These are phyloP conservation scores for Hestina assimilis DNA, from an alignment of 1,140 invertebrate species.

Conservation along the genomic window DNA sequence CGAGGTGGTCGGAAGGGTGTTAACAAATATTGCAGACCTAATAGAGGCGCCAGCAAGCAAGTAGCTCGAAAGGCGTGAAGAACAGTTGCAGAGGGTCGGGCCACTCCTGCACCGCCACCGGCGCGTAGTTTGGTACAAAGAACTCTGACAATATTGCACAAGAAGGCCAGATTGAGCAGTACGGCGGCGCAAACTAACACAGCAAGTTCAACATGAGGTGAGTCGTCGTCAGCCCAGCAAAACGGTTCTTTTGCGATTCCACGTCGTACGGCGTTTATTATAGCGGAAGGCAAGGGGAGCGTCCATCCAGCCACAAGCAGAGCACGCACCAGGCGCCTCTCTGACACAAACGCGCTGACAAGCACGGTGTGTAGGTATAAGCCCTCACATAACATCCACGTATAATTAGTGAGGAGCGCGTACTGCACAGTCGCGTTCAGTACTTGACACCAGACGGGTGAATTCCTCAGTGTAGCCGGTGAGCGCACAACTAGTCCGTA, in stretches of 20 bases:
- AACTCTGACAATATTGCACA: constrained; percentile 95
- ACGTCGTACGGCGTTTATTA: constrained; percentile 83
- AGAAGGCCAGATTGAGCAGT: constrained; percentile 91
- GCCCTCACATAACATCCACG: constrained; percentile 97
- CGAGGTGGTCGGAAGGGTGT: constrained; percentile 91
- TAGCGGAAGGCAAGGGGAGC: constrained; percentile 84
- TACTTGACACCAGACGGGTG: constrained; percentile 87
- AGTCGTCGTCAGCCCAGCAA: constrained; percentile 90
- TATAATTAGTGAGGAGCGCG: constrained; percentile 94
- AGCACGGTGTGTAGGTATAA: constrained; percentile 96
- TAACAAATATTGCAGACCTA: constrained; percentile 91
- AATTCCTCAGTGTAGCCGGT: constrained; percentile 67
- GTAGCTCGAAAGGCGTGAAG: constrained; percentile 92
- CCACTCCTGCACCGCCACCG: constrained; percentile 73
- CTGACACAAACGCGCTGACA: constrained; percentile 93
- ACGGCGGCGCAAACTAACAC: constrained; percentile 90
- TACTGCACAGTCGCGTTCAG: constrained; percentile 93
- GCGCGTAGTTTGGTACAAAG: constrained; percentile 91
- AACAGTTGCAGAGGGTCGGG: constrained; percentile 83
- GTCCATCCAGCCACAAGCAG: constrained; percentile 93
- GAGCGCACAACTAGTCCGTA: constrained; percentile 80
- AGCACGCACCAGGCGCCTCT: constrained; percentile 89
- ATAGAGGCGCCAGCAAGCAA: constrained; percentile 89
- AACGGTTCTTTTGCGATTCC: constrained; percentile 39
- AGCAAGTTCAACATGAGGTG: constrained; percentile 85